Evolutionary conservation across 2,797 vertebrate species (phyloP).

Genomic region (Phylloscopus collybita): DNA sequence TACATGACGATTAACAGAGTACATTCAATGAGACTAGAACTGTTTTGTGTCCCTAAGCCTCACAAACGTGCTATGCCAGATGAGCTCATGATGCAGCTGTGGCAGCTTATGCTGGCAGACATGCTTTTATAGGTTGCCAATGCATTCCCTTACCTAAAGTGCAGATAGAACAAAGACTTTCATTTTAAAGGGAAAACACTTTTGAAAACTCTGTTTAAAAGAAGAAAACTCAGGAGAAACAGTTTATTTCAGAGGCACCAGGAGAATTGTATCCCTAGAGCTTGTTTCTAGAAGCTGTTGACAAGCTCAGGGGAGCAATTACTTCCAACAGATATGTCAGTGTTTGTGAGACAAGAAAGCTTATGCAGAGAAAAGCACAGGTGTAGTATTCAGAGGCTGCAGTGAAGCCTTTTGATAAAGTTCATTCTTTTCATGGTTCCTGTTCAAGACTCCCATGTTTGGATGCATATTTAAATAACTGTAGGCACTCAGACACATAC

Average conservation of each 20-base stretch:
- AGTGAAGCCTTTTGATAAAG: background rate
- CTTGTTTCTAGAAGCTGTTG: background rate
- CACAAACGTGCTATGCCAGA: background rate
- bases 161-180: background rate
- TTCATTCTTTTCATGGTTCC: background rate
- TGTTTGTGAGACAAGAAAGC: slow-evolving; percentile 24
- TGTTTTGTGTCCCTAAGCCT: background rate
- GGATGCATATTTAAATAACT: background rate
- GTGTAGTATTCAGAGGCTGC: background rate
- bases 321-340: background rate
- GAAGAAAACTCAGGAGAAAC: background rate
- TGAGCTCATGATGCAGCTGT: background rate
- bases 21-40: background rate
- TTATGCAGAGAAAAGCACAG: background rate
- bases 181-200: background rate
- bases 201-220: background rate
- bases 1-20: background rate
- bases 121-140: background rate
- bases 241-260: background rate
- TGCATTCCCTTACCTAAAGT: background rate
- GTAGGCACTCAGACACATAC: background rate
- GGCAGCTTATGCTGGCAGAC: slow-evolving; percentile 16
- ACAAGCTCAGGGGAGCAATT: slow-evolving; percentile 43
- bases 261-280: background rate
- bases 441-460: background rate